Evolutionary conservation across 2,113 vertebrate genomes (phyloP).

Genomic region (Cynocephalus volans): DNA sequence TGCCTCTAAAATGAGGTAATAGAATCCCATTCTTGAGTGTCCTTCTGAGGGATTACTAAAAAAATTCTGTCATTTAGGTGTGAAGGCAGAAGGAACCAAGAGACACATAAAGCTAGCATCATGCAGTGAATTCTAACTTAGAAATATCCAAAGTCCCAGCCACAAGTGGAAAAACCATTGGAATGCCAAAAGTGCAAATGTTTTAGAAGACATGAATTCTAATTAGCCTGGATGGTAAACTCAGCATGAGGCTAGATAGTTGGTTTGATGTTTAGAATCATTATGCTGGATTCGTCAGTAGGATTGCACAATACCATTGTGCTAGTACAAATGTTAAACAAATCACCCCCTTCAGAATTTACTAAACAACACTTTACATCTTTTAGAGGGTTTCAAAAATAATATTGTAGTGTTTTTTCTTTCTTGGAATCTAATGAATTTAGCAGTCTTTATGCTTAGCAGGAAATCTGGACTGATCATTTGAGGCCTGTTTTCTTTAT

Average conservation of each 20-base stretch:
- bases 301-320: constrained; percentile 83
- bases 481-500: constrained; percentile 90
- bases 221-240: constrained; percentile 89
- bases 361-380: constrained; percentile 74
- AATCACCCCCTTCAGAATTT: constrained; percentile 83
- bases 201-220: constrained; percentile 86
- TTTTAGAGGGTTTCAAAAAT: constrained; percentile 71
- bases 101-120: constrained; percentile 38
- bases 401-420: constrained; percentile 85
- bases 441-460: constrained; percentile 88
- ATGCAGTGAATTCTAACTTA: constrained; percentile 71
- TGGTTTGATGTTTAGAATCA: constrained; percentile 85
- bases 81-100: constrained; percentile 63
- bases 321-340: constrained; percentile 86
- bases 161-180: constrained; percentile 89
- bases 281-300: constrained; percentile 80
- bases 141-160: constrained; percentile 82
- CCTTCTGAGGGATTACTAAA: constrained; percentile 68
- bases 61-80: constrained; percentile 73
- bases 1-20: constrained; percentile 61
- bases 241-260: constrained; percentile 80
- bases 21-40: constrained; percentile 70
- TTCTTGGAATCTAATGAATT: constrained; percentile 90
- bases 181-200: constrained; percentile 82
- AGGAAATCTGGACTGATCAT: constrained; percentile 90